Evolutionary conservation across 2,797 vertebrate species (phyloP), one percentile per base, ranked within the genome.

Genomic region (Petrocephalus sullivani): DNA sequence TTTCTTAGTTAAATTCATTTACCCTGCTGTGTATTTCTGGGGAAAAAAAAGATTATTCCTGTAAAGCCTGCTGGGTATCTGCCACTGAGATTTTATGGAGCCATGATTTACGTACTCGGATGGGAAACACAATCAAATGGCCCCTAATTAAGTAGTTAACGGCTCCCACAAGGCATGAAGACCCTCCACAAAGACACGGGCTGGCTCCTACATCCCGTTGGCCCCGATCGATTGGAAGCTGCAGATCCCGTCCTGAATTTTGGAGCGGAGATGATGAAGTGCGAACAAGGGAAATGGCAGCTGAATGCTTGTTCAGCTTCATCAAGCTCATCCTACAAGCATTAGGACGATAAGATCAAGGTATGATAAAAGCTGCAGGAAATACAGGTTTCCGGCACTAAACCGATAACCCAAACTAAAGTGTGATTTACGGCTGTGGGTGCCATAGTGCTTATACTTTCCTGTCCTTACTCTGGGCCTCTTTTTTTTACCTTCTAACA

Each of bases 1-100:
- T 57, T 85, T 85, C 84, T 37, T 53, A 58, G 53, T 85, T 85
- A 85, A 85, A 85, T 58, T 85, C 14, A 58, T 85, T 54, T 57
- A 57, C 54, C 58, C 53, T 8, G 53, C 28, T 33, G 54, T 58
- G 53, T n/a, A 57, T 16, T 85, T 23, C 28, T 16, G 14, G 53
- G 12, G 14, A 85, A 57, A 57, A 85, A 9, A 85, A 53, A 56
- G 54, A 85, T 58, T 37, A 57, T 33, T 85, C 23, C 23, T 41
- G 84, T 4, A 58, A 85, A 12, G 12, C 84, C 84, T 85, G 84
- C 21, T 58, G 84, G 84, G 84, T 58, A 3, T 58, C 23, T 57
- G 21, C 3, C 53, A 58, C 5, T 0, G 2, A 16, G 53, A 28
- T 37, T 85, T 56, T 58, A 85, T 37, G 54, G 56, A 85, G 6